These are phyloP conservation scores for Nannoperca australis DNA, from an alignment of 2,797 vertebrate species.

Conservation along the genomic window DNA sequence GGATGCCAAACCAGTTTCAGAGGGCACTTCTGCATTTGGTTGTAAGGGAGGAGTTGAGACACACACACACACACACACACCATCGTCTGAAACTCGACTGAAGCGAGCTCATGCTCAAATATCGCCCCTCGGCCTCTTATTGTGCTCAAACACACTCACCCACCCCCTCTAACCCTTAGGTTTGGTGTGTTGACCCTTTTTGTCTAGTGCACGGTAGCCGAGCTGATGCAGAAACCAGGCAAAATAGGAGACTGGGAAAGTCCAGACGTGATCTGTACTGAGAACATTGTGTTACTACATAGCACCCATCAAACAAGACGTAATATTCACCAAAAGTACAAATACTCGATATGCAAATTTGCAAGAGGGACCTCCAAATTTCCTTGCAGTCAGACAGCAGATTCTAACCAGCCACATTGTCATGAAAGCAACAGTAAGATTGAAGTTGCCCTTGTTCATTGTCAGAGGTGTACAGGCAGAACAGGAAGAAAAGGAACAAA, in stretches of 20 bases:
- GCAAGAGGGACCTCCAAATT: neutral
- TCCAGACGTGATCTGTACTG: slow-evolving; percentile 21
- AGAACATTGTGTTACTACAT: slow-evolving; percentile 6
- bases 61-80: slow-evolving; percentile 3
- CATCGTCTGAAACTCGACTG: slow-evolving; percentile 18
- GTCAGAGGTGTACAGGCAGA: neutral
- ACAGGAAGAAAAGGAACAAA: slow-evolving; percentile 16
- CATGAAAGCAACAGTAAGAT: neutral
- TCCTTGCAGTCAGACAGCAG: neutral
- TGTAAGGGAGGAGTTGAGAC: slow-evolving; percentile 46
- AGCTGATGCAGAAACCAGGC: slow-evolving; percentile 45
- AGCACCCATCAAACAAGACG: neutral
- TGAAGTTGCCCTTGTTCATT: neutral
- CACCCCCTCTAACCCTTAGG: slow-evolving; percentile 10
- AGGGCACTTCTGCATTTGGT: slow-evolving; percentile 47
- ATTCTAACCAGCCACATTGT: neutral
- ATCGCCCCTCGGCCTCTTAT: slow-evolving; percentile 16
- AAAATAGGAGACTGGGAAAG: slow-evolving; percentile 61
- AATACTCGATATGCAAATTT: neutral
- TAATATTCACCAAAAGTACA: neutral
- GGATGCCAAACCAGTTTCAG: slow-evolving; percentile 79
- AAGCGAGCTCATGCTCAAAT: slow-evolving; percentile 34
- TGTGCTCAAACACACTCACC: slow-evolving; percentile 39
- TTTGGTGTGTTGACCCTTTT: slow-evolving; percentile 56
- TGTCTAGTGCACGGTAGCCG: slow-evolving; percentile 63